Evolutionary conservation across 2,888 invertebrate species (phyloP).

Genomic region (Leptogaster cylindrica): DNA sequence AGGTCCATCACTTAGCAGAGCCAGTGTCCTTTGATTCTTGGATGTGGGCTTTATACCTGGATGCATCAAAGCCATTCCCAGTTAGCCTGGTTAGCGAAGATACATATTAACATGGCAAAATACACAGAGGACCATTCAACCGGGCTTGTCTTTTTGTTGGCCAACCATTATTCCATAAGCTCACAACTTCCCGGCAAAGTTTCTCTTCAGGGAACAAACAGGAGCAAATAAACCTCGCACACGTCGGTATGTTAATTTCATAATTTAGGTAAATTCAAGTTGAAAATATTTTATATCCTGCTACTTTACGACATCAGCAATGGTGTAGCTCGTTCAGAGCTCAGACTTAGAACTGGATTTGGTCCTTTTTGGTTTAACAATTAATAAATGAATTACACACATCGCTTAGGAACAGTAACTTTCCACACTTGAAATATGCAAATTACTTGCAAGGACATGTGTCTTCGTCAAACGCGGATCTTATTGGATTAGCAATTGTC

Average conservation of each 20-base stretch:
- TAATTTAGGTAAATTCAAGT: background rate
- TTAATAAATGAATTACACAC: too few relatives aligned
- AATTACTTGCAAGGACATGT: too few relatives aligned
- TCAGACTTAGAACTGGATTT: too few relatives aligned
- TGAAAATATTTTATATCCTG: background rate
- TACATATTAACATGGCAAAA: background rate
- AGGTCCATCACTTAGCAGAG: conserved; percentile 1
- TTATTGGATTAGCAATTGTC: too few relatives aligned
- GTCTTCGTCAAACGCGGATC: too few relatives aligned
- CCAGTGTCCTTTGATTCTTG: background rate
- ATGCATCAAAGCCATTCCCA: background rate
- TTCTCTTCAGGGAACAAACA: background rate
- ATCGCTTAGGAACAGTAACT: too few relatives aligned
- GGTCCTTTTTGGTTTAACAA: too few relatives aligned
- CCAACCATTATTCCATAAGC: background rate
- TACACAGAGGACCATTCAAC: background rate
- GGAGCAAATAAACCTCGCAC: background rate
- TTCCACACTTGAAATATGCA: too few relatives aligned
- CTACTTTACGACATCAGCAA: background rate
- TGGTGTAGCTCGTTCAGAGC: too few relatives aligned
- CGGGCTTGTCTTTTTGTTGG: background rate
- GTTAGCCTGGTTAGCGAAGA: too few relatives aligned
- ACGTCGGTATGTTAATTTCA: background rate
- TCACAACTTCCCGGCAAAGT: background rate
- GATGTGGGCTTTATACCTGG: background rate